A percentile compares a stretch with the other conserved stretches of the same genome.
Conservation (phyloP, 2,113 vertebrate genomes). For the Pluvialis apricaria region DNA sequence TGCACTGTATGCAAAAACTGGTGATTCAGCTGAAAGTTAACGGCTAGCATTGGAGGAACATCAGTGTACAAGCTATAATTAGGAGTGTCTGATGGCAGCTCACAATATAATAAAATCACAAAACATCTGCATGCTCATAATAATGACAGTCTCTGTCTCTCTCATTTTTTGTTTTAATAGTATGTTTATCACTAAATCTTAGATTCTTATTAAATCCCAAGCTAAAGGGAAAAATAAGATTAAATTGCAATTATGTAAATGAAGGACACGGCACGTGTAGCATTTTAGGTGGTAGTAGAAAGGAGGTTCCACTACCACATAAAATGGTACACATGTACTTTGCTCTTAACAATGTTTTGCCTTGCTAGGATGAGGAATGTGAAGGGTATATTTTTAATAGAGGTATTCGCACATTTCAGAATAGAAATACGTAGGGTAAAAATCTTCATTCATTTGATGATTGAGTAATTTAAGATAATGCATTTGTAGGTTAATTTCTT, state of each 20-base stretch:
- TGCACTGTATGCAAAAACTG: constrained; percentile 15
- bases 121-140: constrained; percentile 52
- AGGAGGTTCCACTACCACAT: background rate
- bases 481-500: background rate
- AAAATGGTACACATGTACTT: background rate
- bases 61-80: constrained; percentile 28
- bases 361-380: background rate
- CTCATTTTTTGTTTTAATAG: constrained; percentile 4
- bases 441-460: background rate
- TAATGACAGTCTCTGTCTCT: constrained; percentile 5
- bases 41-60: constrained; percentile 27
- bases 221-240: background rate
- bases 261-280: background rate
- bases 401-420: background rate
- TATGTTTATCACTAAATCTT: background rate
- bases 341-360: background rate
- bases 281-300: background rate
- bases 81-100: constrained; percentile 38
- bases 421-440: background rate
- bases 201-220: background rate
- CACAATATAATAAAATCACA: constrained; percentile 8
- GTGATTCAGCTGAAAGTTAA: constrained; percentile 62
- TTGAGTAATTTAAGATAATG: background rate
- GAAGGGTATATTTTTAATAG: background rate
- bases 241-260: background rate